A percentile compares a stretch with the other conserved stretches of the same genome.
Conservation (phyloP, 1,140 invertebrate species). For the Nixonia krombeini region DNA sequence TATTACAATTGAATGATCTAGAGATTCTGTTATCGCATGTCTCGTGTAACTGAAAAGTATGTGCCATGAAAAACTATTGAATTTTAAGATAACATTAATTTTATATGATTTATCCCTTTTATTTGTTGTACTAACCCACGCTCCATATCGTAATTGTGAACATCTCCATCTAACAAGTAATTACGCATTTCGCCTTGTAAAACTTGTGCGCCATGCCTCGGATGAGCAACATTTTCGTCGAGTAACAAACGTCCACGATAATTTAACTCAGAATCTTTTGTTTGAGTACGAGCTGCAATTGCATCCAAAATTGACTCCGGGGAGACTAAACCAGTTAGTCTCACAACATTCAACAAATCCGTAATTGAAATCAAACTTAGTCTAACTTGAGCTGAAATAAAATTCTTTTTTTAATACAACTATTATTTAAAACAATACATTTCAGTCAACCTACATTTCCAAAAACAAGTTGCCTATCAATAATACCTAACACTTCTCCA, state of each 20-base stretch:
- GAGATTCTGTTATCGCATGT: slow-evolving; percentile 89
- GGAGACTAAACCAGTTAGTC: slow-evolving; percentile 87
- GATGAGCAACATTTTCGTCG: slow-evolving; percentile 92
- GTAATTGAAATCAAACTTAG: slow-evolving; percentile 89
- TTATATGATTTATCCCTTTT: no score
- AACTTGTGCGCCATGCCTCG: slow-evolving; percentile 84
- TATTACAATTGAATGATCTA: slow-evolving; percentile 88
- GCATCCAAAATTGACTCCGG: slow-evolving; percentile 95
- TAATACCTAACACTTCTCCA: slow-evolving; percentile 66
- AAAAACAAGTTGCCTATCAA: no score
- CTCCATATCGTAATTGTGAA: slow-evolving; percentile 91
- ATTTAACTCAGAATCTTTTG: slow-evolving; percentile 81
- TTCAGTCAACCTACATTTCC: background rate
- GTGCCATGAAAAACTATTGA: no score
- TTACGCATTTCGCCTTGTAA: slow-evolving; percentile 89
- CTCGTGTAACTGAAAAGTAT: slow-evolving; percentile 86
- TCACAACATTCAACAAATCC: slow-evolving; percentile 89
- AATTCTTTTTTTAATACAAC: no score
- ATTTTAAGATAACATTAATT: no score
- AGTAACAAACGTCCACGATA: slow-evolving; percentile 86
- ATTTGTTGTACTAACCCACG: slow-evolving; percentile 75
- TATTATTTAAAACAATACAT: slow-evolving; percentile 9
- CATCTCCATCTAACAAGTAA: slow-evolving; percentile 90
- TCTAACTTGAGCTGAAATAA: slow-evolving; percentile 78
- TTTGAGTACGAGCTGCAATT: slow-evolving; percentile 86